Evolutionary conservation across 2,888 invertebrate genomes (phyloP), one percentile per base, ranked within the genome.

Genomic region (Carabus problematicus): DNA sequence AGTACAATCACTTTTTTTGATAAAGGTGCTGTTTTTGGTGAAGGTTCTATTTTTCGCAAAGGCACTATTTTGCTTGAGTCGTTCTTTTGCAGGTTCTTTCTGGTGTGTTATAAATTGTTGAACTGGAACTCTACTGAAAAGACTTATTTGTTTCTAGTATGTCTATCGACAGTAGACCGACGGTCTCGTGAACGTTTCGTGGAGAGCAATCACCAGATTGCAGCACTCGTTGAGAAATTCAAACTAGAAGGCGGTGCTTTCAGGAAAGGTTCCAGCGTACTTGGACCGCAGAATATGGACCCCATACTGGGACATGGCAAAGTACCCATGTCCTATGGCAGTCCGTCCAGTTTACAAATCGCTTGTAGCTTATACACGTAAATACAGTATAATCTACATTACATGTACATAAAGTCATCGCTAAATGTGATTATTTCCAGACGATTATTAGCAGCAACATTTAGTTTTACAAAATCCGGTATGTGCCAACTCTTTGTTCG

Each of bases 131-230:
- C n/a, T n/a, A n/a, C n/a, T n/a, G n/a, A n/a, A n/a, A n/a, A n/a
- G 29, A 29, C 2, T 29, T 29, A 29, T 29, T 3, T 29, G 2
- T 29, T 2, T 29, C 2, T 64, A 92, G 92, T 93, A 63, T 91
- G 92, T 74, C 79, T 93, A 56, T 90, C 91, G 1, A 92, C 92
- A 0, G 89, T 92, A 6, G 92, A 92, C 79, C 84, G 91, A 11
- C 85, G 92, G 58, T 95, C 96, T 0, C 87, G 96, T 11, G 97
- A 97, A 78, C 87, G 96, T 19, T 97, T 98, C 78, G 85, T 95
- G 52, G 95, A 97, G 78, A 97, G 97, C 0, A 95, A 95, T 78
- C 93, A 94, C 75, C 96, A 96, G 82, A 97, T 97, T 74, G 91
- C 94, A 2, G 92, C 94, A 0, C 82, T 97, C 12, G 95, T 97